Evolutionary conservation across 2,113 vertebrate genomes (phyloP), one percentile per base, ranked within the genome.

Genomic region (Zapus hudsonius): DNA sequence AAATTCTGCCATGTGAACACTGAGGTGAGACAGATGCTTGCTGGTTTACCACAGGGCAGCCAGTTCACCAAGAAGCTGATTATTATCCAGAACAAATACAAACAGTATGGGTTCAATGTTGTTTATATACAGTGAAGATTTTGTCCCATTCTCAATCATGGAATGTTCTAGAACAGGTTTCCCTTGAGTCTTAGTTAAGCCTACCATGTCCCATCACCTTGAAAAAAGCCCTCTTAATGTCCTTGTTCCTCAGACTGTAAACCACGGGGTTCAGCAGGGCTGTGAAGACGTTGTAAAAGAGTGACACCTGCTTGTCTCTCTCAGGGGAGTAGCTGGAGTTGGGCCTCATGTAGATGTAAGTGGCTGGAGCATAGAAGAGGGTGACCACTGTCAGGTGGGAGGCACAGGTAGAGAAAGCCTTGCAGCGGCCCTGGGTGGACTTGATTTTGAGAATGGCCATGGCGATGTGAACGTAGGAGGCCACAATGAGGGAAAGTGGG

Each of bases 161-260:
- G n/a, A 57, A 64, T 1, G 55, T 25, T 69, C 23, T 36, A 25
- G 20, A 12, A 2, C 6, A 22, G 15, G 33, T 19, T 42, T 31
- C 2, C 31, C 16, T 31, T 57, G 7, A 11, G 8, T 85, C 4
- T 55, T 13, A 23, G 5, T 33, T 96, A 38, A 94, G 29, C 8
- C 63, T 90, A 33, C 47, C 3, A 36, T 19, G 1, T 1, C 84
- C 55, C 19, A 87, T 75, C n/a, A 92, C 44, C 61, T 94, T 95
- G 29, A 95, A 38, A 89, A 97, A 87, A 55, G 91, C 91, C 3
- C 6, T 55, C 47, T 94, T 95, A 7, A 93, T 94, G 36, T 96
- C 94, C 22, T 96, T 87, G 17, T 94, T 97, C 8, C 94, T 92
- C 33, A 96, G 69, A 80, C 91, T 97, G 6, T 96, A 96, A 38